These are phyloP conservation scores for Bimastos eiseni DNA, from an alignment of 2,888 invertebrate species.

Conservation along the genomic window DNA sequence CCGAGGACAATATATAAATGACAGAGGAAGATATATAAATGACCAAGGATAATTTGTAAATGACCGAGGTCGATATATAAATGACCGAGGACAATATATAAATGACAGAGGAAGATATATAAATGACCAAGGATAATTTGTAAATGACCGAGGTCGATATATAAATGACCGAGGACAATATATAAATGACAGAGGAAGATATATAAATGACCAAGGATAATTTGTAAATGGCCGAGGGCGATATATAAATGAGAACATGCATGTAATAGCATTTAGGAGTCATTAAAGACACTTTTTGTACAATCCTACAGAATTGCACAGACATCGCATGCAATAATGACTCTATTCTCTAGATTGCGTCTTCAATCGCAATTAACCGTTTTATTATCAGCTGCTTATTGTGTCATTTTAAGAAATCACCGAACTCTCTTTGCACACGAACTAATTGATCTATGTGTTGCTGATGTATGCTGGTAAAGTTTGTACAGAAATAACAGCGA, in stretches of 20 bases:
- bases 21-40: too few relatives aligned
- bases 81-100: too few relatives aligned
- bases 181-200: too few relatives aligned
- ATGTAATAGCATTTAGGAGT: not conserved
- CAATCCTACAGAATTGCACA: not conserved
- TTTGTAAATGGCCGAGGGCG: too few relatives aligned
- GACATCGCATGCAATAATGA: not conserved
- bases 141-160: too few relatives aligned
- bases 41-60: too few relatives aligned
- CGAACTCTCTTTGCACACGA: not conserved
- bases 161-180: too few relatives aligned
- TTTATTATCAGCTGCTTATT: not conserved
- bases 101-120: too few relatives aligned
- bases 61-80: too few relatives aligned
- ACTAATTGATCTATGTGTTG: not conserved
- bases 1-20: too few relatives aligned
- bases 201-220: too few relatives aligned
- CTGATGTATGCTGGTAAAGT: not conserved
- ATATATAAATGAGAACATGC: not conserved
- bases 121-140: too few relatives aligned
- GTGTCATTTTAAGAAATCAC: not conserved
- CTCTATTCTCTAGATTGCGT: not conserved
- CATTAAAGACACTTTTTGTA: not conserved
- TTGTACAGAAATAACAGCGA: not conserved
- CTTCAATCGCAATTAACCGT: not conserved